These are phyloP conservation scores for Melieria omissa DNA, from an alignment of 2,888 invertebrate genomes.

Conservation along the genomic window DNA sequence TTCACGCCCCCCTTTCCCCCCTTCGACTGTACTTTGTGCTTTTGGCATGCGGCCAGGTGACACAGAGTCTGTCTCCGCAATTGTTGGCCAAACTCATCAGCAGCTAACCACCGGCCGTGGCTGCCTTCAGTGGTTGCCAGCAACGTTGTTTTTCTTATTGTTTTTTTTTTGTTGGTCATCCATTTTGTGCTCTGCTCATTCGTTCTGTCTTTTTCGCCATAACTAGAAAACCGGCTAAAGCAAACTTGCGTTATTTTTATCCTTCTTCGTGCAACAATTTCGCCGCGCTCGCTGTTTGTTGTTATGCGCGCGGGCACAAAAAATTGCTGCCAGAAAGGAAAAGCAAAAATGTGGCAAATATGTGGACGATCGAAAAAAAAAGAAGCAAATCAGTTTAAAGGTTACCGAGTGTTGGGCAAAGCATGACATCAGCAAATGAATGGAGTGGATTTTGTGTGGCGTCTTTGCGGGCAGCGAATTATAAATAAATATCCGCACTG, in stretches of 20 bases:
- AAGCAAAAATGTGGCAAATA: neutral
- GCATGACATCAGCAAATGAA: no score
- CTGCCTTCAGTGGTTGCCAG: no score
- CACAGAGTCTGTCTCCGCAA: constrained; percentile 39
- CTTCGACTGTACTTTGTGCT: neutral
- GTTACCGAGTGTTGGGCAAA: constrained; percentile 3
- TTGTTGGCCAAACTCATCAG: constrained; percentile 21
- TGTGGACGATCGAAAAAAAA: neutral
- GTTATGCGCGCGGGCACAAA: neutral
- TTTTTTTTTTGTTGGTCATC: no score
- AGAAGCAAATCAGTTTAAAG: constrained; percentile 10
- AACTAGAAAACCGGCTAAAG: neutral
- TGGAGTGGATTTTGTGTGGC: no score
- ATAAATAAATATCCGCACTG: no score
- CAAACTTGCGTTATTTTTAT: neutral
- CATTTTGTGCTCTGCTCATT: no score
- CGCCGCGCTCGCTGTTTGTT: constrained; percentile 20
- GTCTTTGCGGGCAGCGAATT: no score
- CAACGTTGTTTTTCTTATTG: no score
- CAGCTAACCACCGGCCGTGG: neutral
- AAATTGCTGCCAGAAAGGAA: constrained; percentile 5
- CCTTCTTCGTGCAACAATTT: constrained; percentile 15
- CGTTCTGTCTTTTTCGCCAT: no score
- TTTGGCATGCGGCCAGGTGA: constrained; percentile 39
- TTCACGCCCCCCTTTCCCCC: neutral